Evolutionary conservation across 2,797 vertebrate species (phyloP).

Genomic region (Poecilia picta): DNA sequence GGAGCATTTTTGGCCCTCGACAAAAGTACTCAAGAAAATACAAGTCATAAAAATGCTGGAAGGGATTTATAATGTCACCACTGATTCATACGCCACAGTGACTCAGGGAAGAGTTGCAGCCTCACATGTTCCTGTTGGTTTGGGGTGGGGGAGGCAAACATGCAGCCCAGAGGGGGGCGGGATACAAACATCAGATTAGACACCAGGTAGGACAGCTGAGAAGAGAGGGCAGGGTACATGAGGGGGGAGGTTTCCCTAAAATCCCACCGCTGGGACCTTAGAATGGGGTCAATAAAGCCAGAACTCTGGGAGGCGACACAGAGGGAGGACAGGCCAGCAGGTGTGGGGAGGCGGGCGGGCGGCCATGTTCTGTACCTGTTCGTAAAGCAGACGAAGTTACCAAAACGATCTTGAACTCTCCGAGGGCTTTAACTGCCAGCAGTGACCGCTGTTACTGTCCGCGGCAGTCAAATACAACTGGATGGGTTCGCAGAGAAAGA

Average conservation of each 20-base stretch:
- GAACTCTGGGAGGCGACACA: constrained; percentile 56
- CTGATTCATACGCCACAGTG: constrained; percentile 14
- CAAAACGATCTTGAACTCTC: constrained; percentile 94
- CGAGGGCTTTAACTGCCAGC: constrained; percentile 98
- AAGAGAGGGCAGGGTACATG: constrained; percentile 13
- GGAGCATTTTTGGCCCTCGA: neutral
- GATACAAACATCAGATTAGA: constrained; percentile 66
- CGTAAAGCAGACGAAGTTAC: constrained; percentile 89
- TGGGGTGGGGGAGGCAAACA: constrained; percentile 39
- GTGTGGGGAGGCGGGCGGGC: constrained; percentile 41
- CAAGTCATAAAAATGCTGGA: constrained; percentile 13
- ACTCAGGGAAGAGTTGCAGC: constrained; percentile 27
- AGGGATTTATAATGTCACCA: constrained; percentile 12
- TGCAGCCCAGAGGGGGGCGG: constrained; percentile 68
- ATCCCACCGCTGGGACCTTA: constrained; percentile 22
- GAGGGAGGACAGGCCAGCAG: constrained; percentile 63
- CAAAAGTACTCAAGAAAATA: constrained; percentile 15
- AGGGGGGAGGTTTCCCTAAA: constrained; percentile 16
- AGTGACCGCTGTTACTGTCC: constrained; percentile 93
- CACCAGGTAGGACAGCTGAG: constrained; percentile 48
- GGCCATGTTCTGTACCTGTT: constrained; percentile 91
- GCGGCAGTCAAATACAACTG: constrained; percentile 97
- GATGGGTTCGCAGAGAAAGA: constrained; percentile 81
- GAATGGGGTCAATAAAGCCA: constrained; percentile 45
- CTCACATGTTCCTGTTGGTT: constrained; percentile 38